Evolutionary conservation across 2,113 vertebrate genomes (phyloP).

Genomic region (Coregonus clupeaformis): DNA sequence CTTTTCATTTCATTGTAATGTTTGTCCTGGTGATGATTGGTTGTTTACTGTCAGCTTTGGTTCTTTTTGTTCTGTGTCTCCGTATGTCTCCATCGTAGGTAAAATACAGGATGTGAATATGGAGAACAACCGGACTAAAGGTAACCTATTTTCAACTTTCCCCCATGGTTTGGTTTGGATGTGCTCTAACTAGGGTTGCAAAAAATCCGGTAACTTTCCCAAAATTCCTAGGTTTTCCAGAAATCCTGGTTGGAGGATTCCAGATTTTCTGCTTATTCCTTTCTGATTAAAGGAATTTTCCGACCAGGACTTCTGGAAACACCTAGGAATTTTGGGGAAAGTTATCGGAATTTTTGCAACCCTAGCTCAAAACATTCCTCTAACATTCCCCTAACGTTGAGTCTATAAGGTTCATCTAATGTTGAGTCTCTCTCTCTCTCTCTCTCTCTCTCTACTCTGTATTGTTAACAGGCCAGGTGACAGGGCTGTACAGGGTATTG

Average conservation of each 20-base stretch:
- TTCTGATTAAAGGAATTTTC: not conserved
- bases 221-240: not conserved
- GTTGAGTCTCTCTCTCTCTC: too few relatives aligned
- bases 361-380: too few relatives aligned
- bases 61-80: slow-evolving; percentile 89
- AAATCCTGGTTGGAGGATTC: slow-evolving; percentile 16
- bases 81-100: slow-evolving; percentile 96
- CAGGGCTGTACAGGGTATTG: too few relatives aligned
- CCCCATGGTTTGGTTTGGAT: not conserved
- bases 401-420: too few relatives aligned
- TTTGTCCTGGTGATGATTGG: slow-evolving; percentile 63
- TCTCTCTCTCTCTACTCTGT: too few relatives aligned
- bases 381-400: too few relatives aligned
- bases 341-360: too few relatives aligned
- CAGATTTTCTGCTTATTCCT: not conserved
- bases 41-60: slow-evolving; percentile 81
- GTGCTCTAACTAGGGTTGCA: not conserved
- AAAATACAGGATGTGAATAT: slow-evolving; percentile 99
- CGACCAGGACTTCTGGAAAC: too few relatives aligned
- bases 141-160: slow-evolving; percentile 83
- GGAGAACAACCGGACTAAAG: slow-evolving; percentile 99
- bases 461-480: slow-evolving; percentile 32
- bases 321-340: too few relatives aligned
- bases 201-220: not conserved
- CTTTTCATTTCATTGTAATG: slow-evolving; percentile 72